Conservation (phyloP, 2,888 invertebrate species). For the Lamellibrachia columna region DNA sequence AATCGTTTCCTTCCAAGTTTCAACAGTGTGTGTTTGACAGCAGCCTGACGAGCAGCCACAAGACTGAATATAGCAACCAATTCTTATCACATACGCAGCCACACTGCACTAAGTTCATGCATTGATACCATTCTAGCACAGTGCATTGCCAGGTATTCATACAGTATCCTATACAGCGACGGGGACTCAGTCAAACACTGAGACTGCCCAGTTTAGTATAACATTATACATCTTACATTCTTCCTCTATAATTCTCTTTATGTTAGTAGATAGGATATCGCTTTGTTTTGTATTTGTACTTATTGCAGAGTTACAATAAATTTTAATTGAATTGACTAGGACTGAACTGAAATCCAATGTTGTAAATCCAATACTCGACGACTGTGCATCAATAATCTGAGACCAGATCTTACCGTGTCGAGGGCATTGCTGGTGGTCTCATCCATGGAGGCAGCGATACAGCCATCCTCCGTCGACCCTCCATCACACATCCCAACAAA, state of each 20-base stretch:
- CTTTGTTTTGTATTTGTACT: too few species aligned
- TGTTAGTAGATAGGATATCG: too few species aligned
- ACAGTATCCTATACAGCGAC: too few species aligned
- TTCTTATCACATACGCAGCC: too few species aligned
- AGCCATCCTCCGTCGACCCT: conserved; percentile 95
- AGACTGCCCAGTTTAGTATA: too few species aligned
- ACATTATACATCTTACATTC: too few species aligned
- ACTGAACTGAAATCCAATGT: not conserved
- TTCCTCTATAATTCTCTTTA: too few species aligned
- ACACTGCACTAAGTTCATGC: too few species aligned
- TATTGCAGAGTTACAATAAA: not conserved
- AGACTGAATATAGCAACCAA: not conserved
- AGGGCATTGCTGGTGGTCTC: conserved; percentile 97
- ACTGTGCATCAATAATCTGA: not conserved
- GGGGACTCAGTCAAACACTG: too few species aligned
- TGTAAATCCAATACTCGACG: not conserved
- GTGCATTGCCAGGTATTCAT: too few species aligned
- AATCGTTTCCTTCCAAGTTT: not conserved
- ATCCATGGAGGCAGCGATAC: conserved; percentile 94
- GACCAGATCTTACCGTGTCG: conserved; percentile 76
- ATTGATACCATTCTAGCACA: too few species aligned
- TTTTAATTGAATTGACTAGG: not conserved
- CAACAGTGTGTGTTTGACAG: not conserved
- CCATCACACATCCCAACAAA: conserved; percentile 99
- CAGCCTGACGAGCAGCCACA: not conserved